These are phyloP conservation scores for Microplitis manilae DNA, from an alignment of 2,888 invertebrate genomes.

Conservation along the genomic window DNA sequence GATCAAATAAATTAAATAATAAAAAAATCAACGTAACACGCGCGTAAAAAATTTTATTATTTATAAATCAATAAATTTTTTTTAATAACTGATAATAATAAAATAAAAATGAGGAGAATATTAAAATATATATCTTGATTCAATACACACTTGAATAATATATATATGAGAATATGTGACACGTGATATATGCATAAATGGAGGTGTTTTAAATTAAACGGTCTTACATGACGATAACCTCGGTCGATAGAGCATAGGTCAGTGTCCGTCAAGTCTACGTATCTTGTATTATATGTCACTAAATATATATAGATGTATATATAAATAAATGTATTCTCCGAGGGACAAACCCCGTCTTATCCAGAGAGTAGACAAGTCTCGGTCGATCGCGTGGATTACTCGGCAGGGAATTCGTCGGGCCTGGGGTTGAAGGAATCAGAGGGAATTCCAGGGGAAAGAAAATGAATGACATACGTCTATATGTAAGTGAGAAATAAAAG, in stretches of 20 bases:
- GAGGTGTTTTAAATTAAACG: neutral
- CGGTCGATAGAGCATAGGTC: conserved; percentile 33
- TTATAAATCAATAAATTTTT: neutral
- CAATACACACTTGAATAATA: no score
- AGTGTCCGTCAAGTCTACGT: conserved; percentile 34
- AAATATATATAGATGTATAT: conserved; percentile 4
- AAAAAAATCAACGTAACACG: neutral
- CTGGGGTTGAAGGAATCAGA: neutral
- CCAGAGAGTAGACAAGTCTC: conserved; percentile 10
- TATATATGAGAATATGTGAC: no score
- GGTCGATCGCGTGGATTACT: conserved; percentile 33
- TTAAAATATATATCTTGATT: no score
- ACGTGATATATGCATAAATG: neutral
- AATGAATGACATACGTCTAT: conserved; percentile 9
- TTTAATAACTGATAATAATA: no score
- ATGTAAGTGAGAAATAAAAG: neutral
- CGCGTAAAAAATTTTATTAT: neutral
- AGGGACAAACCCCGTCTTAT: neutral
- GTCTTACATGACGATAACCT: neutral
- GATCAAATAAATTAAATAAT: conserved; percentile 18
- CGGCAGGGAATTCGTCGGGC: conserved; percentile 12
- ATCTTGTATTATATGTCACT: conserved; percentile 12
- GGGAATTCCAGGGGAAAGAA: conserved; percentile 4
- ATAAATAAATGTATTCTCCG: conserved; percentile 1
- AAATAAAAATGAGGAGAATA: no score